A percentile compares a stretch with the other conserved stretches of the same genome.
These are phyloP conservation scores for Lynx canadensis DNA, from an alignment of 2,113 vertebrate species.

Conservation along the genomic window DNA sequence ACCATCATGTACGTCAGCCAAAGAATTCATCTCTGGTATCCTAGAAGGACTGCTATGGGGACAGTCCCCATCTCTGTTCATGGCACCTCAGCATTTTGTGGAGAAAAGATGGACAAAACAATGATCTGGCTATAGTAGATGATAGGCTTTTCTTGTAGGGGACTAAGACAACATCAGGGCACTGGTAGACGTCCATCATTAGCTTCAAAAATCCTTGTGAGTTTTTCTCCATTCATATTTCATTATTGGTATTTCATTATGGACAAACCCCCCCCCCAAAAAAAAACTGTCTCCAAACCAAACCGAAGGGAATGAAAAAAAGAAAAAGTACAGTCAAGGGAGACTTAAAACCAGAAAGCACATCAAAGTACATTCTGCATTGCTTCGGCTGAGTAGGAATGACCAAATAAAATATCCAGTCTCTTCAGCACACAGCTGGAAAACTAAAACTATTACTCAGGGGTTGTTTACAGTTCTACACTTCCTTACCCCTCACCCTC, in stretches of 20 bases:
- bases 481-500: background rate
- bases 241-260: conserved; percentile 24
- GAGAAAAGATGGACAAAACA: background rate
- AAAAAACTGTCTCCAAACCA: conserved; percentile 15
- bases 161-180: background rate
- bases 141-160: background rate
- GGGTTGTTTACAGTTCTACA: background rate
- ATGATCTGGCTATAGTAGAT: background rate
- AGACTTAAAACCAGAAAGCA: conserved; percentile 49
- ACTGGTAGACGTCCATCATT: background rate
- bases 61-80: background rate
- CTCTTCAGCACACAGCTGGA: background rate
- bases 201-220: background rate
- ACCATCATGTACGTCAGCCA: background rate
- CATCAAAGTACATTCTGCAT: background rate
- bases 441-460: background rate
- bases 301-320: conserved; percentile 18
- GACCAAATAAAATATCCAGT: background rate
- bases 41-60: background rate
- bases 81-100: background rate
- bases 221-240: background rate
- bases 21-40: background rate
- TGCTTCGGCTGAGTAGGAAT: background rate
- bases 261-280: background rate
- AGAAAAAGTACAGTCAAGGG: background rate